Evolutionary conservation across 2,797 vertebrate species (phyloP).

Genomic region (Arrhamphus sclerolepis): DNA sequence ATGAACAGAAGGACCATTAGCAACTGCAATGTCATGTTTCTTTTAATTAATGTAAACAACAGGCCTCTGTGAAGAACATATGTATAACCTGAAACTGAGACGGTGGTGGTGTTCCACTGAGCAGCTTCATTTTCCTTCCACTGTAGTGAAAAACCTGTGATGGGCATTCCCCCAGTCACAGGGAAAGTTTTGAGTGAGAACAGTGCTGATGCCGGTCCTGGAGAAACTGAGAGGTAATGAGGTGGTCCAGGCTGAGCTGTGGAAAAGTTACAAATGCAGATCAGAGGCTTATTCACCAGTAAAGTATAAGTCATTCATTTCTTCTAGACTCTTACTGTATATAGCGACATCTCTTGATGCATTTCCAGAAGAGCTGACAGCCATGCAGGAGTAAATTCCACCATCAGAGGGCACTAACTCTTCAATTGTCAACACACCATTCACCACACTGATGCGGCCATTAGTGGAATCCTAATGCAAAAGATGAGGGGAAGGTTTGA

Average conservation of each 20-base stretch:
- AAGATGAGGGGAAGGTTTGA: background rate
- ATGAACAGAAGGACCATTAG: constrained; percentile 2
- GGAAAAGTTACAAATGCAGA: background rate
- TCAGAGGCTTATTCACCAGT: background rate
- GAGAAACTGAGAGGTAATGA: constrained; percentile 45
- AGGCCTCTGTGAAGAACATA: background rate
- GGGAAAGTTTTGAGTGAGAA: constrained; percentile 59
- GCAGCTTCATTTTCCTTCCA: constrained; percentile 63
- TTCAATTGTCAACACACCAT: constrained; percentile 66
- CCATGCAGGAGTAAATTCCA: constrained; percentile 81
- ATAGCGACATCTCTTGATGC: constrained; percentile 72
- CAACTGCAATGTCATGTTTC: background rate
- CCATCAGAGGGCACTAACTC: constrained; percentile 79
- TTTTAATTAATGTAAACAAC: no score
- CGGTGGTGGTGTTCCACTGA: constrained; percentile 56
- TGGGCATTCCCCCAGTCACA: constrained; percentile 69
- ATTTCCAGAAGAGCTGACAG: constrained; percentile 65
- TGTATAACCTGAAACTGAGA: constrained; percentile 64
- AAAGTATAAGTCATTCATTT: background rate
- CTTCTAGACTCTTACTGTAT: constrained; percentile 66
- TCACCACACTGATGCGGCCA: constrained; percentile 44
- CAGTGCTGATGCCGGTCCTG: constrained; percentile 59
- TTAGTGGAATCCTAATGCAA: constrained; percentile 43
- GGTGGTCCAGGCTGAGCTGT: constrained; percentile 77
- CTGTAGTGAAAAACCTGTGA: constrained; percentile 73